Conservation (phyloP, 2,113 vertebrate species). For the Oxygymnocypris stewartii region DNA sequence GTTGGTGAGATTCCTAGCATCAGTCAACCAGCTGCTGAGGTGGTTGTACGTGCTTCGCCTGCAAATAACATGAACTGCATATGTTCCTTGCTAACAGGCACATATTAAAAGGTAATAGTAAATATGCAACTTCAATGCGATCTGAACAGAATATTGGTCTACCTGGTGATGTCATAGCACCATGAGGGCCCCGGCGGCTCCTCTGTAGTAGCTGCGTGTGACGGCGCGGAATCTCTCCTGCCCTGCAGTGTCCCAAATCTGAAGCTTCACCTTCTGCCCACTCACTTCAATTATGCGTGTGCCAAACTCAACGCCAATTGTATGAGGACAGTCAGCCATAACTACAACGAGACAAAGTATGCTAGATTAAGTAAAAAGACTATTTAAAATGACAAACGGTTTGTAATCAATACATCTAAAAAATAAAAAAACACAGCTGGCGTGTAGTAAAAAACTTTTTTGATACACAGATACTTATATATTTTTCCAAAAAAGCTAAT, state of each 20-base stretch:
- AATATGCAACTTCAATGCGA: neutral
- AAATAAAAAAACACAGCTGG: neutral
- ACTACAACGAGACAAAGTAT: slow-evolving; percentile 70
- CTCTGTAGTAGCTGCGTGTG: slow-evolving; percentile 96
- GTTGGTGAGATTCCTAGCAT: slow-evolving; percentile 98
- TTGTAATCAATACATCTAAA: neutral
- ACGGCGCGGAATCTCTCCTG: slow-evolving; percentile 97
- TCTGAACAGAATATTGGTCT: slow-evolving; percentile 22
- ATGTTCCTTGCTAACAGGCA: neutral
- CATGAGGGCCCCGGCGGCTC: slow-evolving; percentile 96
- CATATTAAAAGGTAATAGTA: neutral
- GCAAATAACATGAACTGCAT: neutral
- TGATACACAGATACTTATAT: neutral
- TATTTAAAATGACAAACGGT: neutral
- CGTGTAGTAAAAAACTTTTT: neutral
- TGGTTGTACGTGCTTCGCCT: slow-evolving; percentile 99
- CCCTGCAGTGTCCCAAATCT: slow-evolving; percentile 98
- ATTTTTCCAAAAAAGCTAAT: neutral
- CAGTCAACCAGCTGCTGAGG: slow-evolving; percentile 98
- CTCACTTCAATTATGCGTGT: slow-evolving; percentile 98
- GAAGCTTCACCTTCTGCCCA: slow-evolving; percentile 98
- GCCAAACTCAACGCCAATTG: slow-evolving; percentile 97
- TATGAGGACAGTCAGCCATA: slow-evolving; percentile 99
- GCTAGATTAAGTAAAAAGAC: neutral
- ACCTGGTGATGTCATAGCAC: slow-evolving; percentile 99